Conservation (phyloP, 1,140 invertebrate genomes). For the Drosophila orena region DNA sequence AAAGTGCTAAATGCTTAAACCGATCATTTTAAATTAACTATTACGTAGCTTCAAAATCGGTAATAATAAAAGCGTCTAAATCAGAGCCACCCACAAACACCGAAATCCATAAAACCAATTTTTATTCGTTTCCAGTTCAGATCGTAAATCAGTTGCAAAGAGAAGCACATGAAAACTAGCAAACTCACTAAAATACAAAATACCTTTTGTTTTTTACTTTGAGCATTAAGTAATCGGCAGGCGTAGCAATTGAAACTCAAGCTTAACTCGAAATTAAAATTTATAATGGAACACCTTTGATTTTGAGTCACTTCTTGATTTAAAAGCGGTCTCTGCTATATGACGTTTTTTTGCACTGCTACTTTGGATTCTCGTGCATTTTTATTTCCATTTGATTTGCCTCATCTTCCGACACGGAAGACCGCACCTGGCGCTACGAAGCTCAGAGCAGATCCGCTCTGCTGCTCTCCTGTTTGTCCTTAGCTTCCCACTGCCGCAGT, state of each 20-base stretch:
- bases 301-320: slow-evolving; percentile 20
- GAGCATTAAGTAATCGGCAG: slow-evolving; percentile 29
- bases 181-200: slow-evolving; percentile 17
- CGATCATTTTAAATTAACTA: slow-evolving; percentile 66
- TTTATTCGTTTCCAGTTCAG: slow-evolving; percentile 18
- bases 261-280: slow-evolving; percentile 49
- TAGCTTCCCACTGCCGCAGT: slow-evolving; percentile 62
- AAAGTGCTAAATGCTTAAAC: slow-evolving; percentile 58
- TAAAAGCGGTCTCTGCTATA: slow-evolving; percentile 18
- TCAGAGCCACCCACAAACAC: slow-evolving; percentile 43
- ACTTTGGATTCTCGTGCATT: slow-evolving; percentile 19
- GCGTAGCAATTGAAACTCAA: slow-evolving; percentile 60
- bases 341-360: slow-evolving; percentile 10
- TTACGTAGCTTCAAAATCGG: slow-evolving; percentile 65
- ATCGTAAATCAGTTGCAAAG: slow-evolving; percentile 45
- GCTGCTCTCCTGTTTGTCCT: slow-evolving; percentile 18
- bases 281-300: slow-evolving; percentile 38
- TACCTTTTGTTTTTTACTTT: slow-evolving; percentile 28
- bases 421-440: slow-evolving; percentile 42
- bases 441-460: slow-evolving; percentile 7
- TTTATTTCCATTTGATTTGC: slow-evolving; percentile 37
- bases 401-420: slow-evolving; percentile 76
- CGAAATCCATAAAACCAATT: slow-evolving; percentile 32
- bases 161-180: slow-evolving; percentile 16
- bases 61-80: slow-evolving; percentile 48